These are phyloP conservation scores for Micropoecilia bifurca DNA, from an alignment of 2,797 vertebrate species.

Conservation along the genomic window DNA sequence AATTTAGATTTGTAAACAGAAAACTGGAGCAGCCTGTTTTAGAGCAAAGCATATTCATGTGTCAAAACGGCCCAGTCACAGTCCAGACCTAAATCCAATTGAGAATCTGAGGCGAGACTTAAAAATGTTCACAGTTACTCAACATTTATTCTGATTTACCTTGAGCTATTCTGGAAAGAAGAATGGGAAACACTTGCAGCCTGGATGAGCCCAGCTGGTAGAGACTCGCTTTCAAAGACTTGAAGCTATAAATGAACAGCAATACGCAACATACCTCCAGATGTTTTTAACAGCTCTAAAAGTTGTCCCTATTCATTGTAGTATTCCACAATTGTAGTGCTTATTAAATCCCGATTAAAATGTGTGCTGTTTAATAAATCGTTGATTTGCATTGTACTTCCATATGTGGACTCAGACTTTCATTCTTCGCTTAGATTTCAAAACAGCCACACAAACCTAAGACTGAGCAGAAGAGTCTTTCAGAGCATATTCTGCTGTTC, in stretches of 20 bases:
- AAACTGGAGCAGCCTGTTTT: neutral
- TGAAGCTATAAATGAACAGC: neutral
- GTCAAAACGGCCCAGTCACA: neutral
- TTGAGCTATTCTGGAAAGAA: neutral
- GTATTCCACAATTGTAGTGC: neutral
- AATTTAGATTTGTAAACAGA: neutral
- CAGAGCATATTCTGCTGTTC: conserved; percentile 77
- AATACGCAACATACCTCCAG: neutral
- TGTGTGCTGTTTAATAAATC: neutral
- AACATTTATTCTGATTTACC: neutral
- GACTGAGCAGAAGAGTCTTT: conserved; percentile 64
- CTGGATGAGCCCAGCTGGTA: neutral
- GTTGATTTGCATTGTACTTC: neutral
- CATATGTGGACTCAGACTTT: neutral
- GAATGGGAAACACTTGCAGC: neutral
- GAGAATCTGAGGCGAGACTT: neutral
- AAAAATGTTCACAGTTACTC: neutral
- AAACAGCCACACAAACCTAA: conserved; percentile 54
- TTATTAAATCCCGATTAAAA: neutral
- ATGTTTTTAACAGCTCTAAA: neutral
- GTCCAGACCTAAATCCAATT: neutral
- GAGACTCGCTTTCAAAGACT: neutral
- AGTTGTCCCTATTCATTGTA: neutral
- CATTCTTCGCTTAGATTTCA: neutral
- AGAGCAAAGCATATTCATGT: neutral